Base-by-base conservation (phyloP, 2,797 vertebrate genomes). In the Cossypha dichroa region DNA sequence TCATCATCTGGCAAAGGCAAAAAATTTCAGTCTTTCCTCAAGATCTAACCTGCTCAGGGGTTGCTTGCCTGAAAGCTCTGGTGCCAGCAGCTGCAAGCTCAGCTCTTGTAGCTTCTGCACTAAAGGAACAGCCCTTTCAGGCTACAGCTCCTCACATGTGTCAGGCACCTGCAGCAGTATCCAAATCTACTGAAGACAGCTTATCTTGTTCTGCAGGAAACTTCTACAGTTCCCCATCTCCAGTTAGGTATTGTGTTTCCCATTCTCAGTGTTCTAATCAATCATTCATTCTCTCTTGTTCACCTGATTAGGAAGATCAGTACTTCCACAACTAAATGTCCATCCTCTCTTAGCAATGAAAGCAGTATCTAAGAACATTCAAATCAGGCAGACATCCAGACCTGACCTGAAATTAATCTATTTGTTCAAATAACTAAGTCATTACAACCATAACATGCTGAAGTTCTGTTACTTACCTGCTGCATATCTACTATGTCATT, bases 401-500 rank as follows among this genome's bases (percentile, higher is more conserved):
- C 36, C 60, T 38, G 63, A 81, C 15, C 51, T 66, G 34, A 46
- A 75, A 63, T 55, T 15, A 64, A 38, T 33, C 52, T 40, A 18
- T 56, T 74, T 64, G 9, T 45, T 86, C n/a, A 66, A 86, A 88
- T 48, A 10, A 2, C 4, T 36, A 40, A 13, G 21, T 48, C 83
- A 52, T 55, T 28, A 85, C 11, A 79, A 77, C 29, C 14, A 16
- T 43, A 72, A 46, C 11, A 69, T 19, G 38, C 43, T 66, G 54
- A 72, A 52, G 15, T 45, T 55, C 11, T 22, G 28, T 58, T 83
- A 96, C 93, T 97, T 97, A 99, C 99, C 98, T 98, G 79, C 40
- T 97, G 96, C 88, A 98, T 98, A 78, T 99, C 98, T 94, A 98
- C 60, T 69, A 99, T 91, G 94, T 99, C 99, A 90, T 36, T 97